These are phyloP conservation scores for Clarias pachynema DNA, from an alignment of 2,797 vertebrate species.

Conservation along the genomic window DNA sequence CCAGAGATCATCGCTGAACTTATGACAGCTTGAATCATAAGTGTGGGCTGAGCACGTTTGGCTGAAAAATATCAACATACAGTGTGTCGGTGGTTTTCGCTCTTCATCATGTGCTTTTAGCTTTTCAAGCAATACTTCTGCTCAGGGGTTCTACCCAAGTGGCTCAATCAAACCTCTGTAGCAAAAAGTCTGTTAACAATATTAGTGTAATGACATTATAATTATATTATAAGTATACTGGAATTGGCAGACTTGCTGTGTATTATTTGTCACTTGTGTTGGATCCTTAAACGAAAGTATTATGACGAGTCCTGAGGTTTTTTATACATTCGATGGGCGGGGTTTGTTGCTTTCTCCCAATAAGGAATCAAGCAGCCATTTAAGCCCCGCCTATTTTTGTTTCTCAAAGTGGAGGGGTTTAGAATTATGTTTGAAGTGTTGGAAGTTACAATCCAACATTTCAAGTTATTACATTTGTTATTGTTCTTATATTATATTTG, in stretches of 20 bases:
- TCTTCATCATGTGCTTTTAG: conserved; percentile 47
- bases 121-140: conserved; percentile 50
- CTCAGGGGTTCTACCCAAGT: conserved; percentile 45
- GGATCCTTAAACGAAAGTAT: conserved; percentile 44
- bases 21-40: conserved; percentile 29
- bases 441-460: neutral
- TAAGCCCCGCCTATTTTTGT: neutral
- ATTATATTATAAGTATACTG: neutral
- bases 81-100: conserved; percentile 22
- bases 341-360: conserved; percentile 23
- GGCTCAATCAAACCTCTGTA: conserved; percentile 2
- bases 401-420: neutral
- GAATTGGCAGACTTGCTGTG: neutral
- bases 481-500: neutral
- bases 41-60: conserved; percentile 48
- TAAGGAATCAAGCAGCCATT: conserved; percentile 33
- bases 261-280: conserved; percentile 34
- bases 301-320: conserved; percentile 9
- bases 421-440: neutral
- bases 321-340: neutral
- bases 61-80: conserved; percentile 41
- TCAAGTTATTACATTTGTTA: neutral
- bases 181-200: neutral
- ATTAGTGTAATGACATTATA: neutral
- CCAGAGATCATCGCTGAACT: neutral